These are phyloP conservation scores for Subanguina moxae DNA, from an alignment of 1,140 invertebrate genomes.

Conservation along the genomic window DNA sequence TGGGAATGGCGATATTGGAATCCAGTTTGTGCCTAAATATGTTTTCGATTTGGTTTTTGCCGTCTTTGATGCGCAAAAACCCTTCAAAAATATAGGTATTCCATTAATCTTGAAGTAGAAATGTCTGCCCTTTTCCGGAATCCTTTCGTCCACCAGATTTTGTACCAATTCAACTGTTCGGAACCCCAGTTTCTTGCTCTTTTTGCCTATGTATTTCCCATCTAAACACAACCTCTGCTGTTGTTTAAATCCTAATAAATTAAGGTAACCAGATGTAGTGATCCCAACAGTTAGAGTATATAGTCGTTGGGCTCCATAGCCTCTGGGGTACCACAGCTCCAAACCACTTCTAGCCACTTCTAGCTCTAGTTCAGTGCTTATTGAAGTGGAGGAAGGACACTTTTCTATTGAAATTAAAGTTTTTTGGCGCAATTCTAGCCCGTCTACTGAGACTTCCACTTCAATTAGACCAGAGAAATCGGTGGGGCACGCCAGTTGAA, in stretches of 20 bases:
- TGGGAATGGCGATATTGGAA: slow-evolving; percentile 27
- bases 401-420: not conserved
- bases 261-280: slow-evolving; percentile 1
- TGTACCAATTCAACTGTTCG: slow-evolving; percentile 77
- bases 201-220: slow-evolving; percentile 46
- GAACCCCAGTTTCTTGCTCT: slow-evolving; percentile 72
- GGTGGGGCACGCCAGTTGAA: not conserved
- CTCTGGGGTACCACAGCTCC: slow-evolving; percentile 87
- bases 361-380: not conserved
- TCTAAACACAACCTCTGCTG: slow-evolving; percentile 10
- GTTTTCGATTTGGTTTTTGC: no score
- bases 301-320: slow-evolving; percentile 75
- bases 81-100: slow-evolving; percentile 86
- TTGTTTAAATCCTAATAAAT: slow-evolving; percentile 5
- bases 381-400: not conserved
- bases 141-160: slow-evolving; percentile 63
- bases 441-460: not conserved
- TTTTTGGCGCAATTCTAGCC: not conserved
- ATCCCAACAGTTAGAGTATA: slow-evolving; percentile 24
- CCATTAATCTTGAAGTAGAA: slow-evolving; percentile 87
- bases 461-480: not conserved
- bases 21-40: slow-evolving; percentile 30
- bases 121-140: slow-evolving; percentile 66
- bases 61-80: slow-evolving; percentile 59
- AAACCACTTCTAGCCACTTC: slow-evolving; percentile 57